phyloP scores from a whole-genome alignment of 2,797 vertebrate genomes.

The Eidolon dupreanum region DNA sequence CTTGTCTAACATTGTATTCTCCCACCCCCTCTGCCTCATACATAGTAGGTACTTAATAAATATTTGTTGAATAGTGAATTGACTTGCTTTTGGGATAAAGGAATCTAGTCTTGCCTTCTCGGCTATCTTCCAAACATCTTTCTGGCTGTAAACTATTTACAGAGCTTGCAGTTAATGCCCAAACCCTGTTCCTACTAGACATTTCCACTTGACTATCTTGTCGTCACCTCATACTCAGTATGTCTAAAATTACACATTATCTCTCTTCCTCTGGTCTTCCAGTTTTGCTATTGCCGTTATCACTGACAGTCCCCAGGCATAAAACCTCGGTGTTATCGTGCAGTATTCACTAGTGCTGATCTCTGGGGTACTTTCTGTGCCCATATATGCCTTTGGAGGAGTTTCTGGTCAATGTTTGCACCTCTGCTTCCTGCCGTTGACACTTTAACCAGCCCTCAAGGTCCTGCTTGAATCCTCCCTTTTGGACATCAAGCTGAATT shows the following conservation, averaged over 20 bases:
- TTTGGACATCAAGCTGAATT: background rate
- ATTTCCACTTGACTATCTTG: constrained; percentile 2
- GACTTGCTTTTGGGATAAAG: background rate
- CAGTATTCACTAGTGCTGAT: background rate
- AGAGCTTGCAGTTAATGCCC: background rate
- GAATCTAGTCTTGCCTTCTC: background rate
- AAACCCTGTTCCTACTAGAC: background rate
- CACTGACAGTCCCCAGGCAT: background rate
- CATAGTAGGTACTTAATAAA: background rate
- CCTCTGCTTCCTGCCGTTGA: background rate
- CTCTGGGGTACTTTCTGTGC: background rate
- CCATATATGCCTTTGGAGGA: background rate
- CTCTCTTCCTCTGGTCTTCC: background rate
- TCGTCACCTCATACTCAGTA: background rate
- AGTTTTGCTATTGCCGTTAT: background rate
- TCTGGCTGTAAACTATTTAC: background rate
- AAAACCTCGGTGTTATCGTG: background rate
- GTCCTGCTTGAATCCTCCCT: background rate
- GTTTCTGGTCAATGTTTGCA: background rate
- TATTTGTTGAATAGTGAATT: background rate
- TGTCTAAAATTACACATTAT: background rate
- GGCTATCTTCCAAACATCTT: background rate
- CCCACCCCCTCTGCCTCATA: background rate
- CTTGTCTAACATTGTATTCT: background rate
- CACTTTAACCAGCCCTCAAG: background rate